These are phyloP conservation scores for Osmerus eperlanus DNA, from an alignment of 2,113 vertebrate species.

Conservation along the genomic window DNA sequence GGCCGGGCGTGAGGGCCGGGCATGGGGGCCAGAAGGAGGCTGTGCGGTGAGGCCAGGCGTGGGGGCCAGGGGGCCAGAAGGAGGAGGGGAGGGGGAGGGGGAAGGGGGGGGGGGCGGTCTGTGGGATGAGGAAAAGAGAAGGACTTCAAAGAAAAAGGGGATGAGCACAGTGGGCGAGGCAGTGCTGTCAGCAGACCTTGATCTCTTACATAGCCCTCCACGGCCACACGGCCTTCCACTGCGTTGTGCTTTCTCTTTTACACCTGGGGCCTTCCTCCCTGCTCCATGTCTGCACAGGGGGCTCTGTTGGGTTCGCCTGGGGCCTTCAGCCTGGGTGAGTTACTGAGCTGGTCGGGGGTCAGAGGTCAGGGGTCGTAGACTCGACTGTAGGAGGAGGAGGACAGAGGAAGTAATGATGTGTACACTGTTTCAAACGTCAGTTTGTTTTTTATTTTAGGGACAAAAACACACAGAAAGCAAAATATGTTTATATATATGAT, in stretches of 20 bases:
- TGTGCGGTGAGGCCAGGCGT: constrained; percentile 76
- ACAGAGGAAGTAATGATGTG: constrained; percentile 60
- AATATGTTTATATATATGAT: constrained; percentile 73
- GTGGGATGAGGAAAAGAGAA: constrained; percentile 3
- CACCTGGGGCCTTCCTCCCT: constrained; percentile 61
- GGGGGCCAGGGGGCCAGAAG: background rate
- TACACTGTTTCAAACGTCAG: constrained; percentile 69
- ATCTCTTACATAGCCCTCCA: constrained; percentile 41
- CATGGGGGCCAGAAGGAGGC: constrained; percentile 1
- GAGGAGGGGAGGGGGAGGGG: constrained; percentile 19
- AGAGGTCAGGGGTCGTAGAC: constrained; percentile 44
- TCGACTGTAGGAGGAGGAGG: constrained; percentile 42
- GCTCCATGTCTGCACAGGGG: constrained; percentile 52
- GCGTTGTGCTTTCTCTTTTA: constrained; percentile 63
- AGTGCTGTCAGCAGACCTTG: constrained; percentile 48
- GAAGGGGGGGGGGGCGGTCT: constrained; percentile 7
- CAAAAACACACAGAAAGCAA: constrained; percentile 59
- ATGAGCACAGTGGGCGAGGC: background rate
- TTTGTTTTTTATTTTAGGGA: constrained; percentile 48
- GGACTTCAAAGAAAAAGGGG: background rate
- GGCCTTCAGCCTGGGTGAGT: constrained; percentile 54
- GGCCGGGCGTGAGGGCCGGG: constrained; percentile 28
- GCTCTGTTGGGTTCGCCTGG: constrained; percentile 51
- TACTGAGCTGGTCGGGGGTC: constrained; percentile 34
- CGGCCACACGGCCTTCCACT: constrained; percentile 62